Evolutionary conservation across 2,797 vertebrate genomes (phyloP).

Genomic region (Serranus cabrilla): DNA sequence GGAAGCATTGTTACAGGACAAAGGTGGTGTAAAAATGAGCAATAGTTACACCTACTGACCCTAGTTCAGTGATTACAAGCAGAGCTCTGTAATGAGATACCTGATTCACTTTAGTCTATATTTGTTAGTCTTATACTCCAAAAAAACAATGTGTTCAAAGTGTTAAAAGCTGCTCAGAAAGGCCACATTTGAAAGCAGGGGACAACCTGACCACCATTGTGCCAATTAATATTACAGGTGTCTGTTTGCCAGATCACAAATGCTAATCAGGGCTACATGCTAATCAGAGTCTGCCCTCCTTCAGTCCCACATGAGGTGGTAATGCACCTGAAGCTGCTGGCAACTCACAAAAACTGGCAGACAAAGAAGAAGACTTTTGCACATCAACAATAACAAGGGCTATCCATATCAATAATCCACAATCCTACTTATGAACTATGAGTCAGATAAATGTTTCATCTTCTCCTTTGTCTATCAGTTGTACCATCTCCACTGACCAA

Average conservation of each 20-base stretch:
- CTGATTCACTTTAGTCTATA: neutral
- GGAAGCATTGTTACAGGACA: conserved; percentile 20
- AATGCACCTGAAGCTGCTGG: neutral
- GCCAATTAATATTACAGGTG: neutral
- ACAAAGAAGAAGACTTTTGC: neutral
- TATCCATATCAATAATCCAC: neutral
- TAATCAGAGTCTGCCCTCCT: neutral
- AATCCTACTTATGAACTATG: neutral
- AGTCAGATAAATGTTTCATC: neutral
- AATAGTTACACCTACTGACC: conserved; percentile 5
- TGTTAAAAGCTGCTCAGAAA: neutral
- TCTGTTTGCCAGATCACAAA: neutral
- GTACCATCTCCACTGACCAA: neutral
- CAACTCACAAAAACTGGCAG: neutral
- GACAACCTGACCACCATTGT: neutral
- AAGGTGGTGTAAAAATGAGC: conserved; percentile 15
- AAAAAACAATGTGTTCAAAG: no score
- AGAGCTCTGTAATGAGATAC: neutral
- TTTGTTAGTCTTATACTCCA: no score
- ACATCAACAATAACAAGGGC: neutral
- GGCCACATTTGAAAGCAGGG: neutral
- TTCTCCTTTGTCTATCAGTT: neutral
- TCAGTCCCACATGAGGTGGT: neutral
- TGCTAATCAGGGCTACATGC: neutral
- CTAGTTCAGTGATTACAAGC: conserved; percentile 8